Evolutionary conservation across 1,140 invertebrate species (phyloP), one percentile per base, ranked within the genome.

Genomic region (Drosophila guanche): DNA sequence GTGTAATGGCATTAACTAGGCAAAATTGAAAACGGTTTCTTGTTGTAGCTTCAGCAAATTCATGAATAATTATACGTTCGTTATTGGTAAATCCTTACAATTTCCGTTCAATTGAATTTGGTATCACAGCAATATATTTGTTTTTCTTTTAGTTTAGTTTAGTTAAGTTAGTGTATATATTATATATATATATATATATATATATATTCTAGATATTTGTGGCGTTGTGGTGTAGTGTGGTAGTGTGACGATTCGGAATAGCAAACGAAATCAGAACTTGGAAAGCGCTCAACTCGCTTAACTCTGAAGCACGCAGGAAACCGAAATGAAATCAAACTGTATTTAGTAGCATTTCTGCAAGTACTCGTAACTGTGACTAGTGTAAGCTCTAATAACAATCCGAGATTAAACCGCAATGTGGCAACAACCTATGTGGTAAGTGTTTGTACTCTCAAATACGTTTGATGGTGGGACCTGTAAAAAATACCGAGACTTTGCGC

Each of bases 371-470:
- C 29, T 37, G 33, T 37, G 12, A 37, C 33, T 12, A 12, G 33
- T 37, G 8, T 37, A 37, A 37, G 33, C 33, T 37, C 33, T 37
- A 37, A 37, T 43, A 16, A 23, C 42, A 25, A 27, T 46, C 52
- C 23, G n/a, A 43, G 48, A 27, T 51, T 57, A 29, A 50, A 22
- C 51, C 41, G 75, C 57, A 75, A 66, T 50, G 25, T 1, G 25
- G 25, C 54, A 76, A 80, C 75, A 59, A 73, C 67, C 62, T 63
- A 46, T 48, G 61, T 61, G 63, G 53, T 54, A 59, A 72, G 66
- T 84, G 63, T 89, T 89, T 89, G 77, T 89, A 84, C 71, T 90
- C 63, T 91, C 89, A 91, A 88, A 91, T 91, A 52, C 90, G 90
- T 67, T 90, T 90, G 58, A 91, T 90, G 61, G 89, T 91, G 69